These are phyloP conservation scores for Steinernema scapterisci DNA, from an alignment of 2,888 invertebrate species.

Conservation along the genomic window DNA sequence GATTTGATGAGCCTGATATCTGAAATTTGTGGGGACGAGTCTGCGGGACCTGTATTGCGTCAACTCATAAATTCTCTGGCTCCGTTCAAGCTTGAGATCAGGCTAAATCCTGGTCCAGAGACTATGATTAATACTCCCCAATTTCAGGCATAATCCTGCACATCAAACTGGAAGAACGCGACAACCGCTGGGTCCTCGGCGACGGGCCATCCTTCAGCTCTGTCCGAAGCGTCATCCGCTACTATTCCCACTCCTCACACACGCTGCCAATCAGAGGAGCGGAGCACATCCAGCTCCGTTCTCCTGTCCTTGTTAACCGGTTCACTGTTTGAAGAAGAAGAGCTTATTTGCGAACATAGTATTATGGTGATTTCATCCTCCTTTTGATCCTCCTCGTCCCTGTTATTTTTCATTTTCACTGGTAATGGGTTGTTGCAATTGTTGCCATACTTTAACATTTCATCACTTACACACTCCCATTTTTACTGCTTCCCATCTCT, in stretches of 20 bases:
- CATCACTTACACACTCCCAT: background rate
- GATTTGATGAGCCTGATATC: background rate
- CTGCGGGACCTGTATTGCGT: too few relatives aligned
- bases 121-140: background rate
- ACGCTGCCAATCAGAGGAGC: constrained; percentile 64
- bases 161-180: constrained; percentile 61
- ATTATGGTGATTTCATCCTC: background rate
- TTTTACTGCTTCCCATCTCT: constrained; percentile 12
- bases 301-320: constrained; percentile 20
- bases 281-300: constrained; percentile 56
- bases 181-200: constrained; percentile 59
- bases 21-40: background rate
- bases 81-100: too few relatives aligned
- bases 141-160: constrained; percentile 55
- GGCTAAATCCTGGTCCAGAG: too few relatives aligned
- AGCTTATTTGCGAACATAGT: background rate
- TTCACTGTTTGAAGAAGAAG: constrained; percentile 23
- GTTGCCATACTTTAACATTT: constrained; percentile 26
- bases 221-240: constrained; percentile 53
- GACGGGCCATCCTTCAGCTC: constrained; percentile 58
- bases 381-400: background rate
- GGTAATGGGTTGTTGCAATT: constrained; percentile 11
- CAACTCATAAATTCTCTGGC: too few relatives aligned
- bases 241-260: constrained; percentile 51
- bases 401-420: background rate